These are phyloP conservation scores for Timema podura DNA, from an alignment of 2,888 invertebrate species.

Conservation along the genomic window DNA sequence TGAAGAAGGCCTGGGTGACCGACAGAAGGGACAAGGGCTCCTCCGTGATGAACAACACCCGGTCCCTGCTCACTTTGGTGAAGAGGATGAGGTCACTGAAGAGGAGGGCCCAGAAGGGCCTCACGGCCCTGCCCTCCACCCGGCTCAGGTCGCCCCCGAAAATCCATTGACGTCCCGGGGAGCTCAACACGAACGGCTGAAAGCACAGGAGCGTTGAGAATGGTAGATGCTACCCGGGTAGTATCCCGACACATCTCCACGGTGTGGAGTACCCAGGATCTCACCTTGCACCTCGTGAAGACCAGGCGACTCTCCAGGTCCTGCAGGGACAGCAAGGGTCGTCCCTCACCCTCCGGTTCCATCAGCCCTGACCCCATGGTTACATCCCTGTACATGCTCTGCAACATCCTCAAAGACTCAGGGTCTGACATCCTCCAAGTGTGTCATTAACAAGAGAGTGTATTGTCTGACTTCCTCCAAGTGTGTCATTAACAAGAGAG, in stretches of 20 bases:
- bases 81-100: slow-evolving; percentile 82
- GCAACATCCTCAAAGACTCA: not conserved
- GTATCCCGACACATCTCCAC: not conserved
- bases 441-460: no score
- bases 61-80: slow-evolving; percentile 79
- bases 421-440: not conserved
- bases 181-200: slow-evolving; percentile 76
- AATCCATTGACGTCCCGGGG: slow-evolving; percentile 83
- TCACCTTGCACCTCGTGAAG: slow-evolving; percentile 82
- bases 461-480: no score
- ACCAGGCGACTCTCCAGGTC: slow-evolving; percentile 84
- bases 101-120: slow-evolving; percentile 81
- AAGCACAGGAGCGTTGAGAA: slow-evolving; percentile 34
- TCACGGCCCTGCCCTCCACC: slow-evolving; percentile 75
- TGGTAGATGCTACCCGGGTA: not conserved
- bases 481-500: no score
- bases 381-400: slow-evolving; percentile 65
- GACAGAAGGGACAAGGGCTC: slow-evolving; percentile 75
- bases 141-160: slow-evolving; percentile 81
- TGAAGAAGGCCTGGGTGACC: slow-evolving; percentile 80
- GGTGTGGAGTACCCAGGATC: slow-evolving; percentile 26
- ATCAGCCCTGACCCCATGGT: slow-evolving; percentile 79
- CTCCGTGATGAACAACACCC: slow-evolving; percentile 82
- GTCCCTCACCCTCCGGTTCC: slow-evolving; percentile 80
- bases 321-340: slow-evolving; percentile 74